These are phyloP conservation scores for Caenorhabditis briggsae DNA, from an alignment of 1,140 invertebrate species.

Conservation along the genomic window DNA sequence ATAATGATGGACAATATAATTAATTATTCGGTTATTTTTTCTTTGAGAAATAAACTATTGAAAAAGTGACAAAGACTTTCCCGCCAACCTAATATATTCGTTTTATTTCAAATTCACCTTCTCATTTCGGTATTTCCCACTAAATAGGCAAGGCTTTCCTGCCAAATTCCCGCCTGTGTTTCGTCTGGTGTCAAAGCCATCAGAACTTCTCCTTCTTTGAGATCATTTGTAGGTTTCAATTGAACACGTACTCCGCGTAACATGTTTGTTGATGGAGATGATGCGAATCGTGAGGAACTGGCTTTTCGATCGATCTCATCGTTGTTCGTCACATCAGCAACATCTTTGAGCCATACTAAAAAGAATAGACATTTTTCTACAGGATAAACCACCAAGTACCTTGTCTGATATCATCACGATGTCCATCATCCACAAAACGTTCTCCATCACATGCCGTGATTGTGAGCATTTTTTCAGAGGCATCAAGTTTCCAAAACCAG, in stretches of 20 bases:
- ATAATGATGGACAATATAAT: no score
- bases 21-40: no score
- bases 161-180: slow-evolving; percentile 12
- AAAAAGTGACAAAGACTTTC: no score
- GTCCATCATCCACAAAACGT: slow-evolving; percentile 43
- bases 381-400: neutral
- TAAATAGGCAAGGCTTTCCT: neutral
- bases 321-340: slow-evolving; percentile 27
- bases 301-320: slow-evolving; percentile 44
- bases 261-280: neutral
- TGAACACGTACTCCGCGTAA: slow-evolving; percentile 16
- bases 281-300: slow-evolving; percentile 21
- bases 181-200: slow-evolving; percentile 11
- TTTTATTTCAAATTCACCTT: neutral
- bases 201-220: slow-evolving; percentile 35
- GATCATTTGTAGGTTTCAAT: slow-evolving; percentile 17
- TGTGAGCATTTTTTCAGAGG: slow-evolving; percentile 11
- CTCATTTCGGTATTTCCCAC: slow-evolving; percentile 1
- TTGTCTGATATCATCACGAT: slow-evolving; percentile 27
- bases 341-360: slow-evolving; percentile 56
- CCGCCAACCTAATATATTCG: no score
- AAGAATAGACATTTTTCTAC: neutral
- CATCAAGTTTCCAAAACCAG: slow-evolving; percentile 56
- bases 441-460: slow-evolving; percentile 50
- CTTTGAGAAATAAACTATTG: no score